Evolutionary conservation across 2,888 invertebrate species (phyloP).

Genomic region (Formica aserva): DNA sequence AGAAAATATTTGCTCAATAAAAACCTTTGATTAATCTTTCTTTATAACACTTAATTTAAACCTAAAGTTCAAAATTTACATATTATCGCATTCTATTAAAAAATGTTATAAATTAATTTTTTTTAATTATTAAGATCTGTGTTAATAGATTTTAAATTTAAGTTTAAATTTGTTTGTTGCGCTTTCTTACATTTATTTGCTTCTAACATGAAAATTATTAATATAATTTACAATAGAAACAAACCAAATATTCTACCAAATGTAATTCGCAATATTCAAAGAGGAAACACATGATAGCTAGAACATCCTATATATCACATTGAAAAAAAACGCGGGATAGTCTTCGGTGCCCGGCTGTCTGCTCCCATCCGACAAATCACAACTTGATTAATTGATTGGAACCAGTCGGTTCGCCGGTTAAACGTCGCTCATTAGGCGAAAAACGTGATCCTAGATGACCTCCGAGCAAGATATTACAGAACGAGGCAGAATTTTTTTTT

Average conservation of each 20-base stretch:
- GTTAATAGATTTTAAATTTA: background rate
- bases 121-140: too few relatives aligned
- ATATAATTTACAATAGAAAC: background rate
- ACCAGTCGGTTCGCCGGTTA: constrained; percentile 3
- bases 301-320: background rate
- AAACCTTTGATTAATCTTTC: too few relatives aligned
- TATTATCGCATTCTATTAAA: too few relatives aligned
- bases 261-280: background rate
- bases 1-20: too few relatives aligned
- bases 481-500: constrained; percentile 24
- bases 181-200: background rate
- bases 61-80: too few relatives aligned
- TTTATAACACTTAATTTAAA: too few relatives aligned
- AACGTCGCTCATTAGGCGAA: constrained; percentile 27
- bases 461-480: background rate
- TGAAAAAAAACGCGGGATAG: background rate
- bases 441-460: constrained; percentile 21
- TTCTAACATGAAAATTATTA: background rate
- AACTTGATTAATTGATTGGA: constrained; percentile 40
- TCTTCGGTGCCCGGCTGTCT: constrained; percentile 35
- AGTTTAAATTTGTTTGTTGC: background rate
- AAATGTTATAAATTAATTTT: too few relatives aligned
- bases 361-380: constrained; percentile 28
- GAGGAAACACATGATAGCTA: background rate
- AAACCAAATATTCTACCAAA: background rate